Percentiles rank a stretch among this genome's conserved stretches.
Conservation (phyloP, 1,140 invertebrate genomes). For the Venustaconcha ellipsiformis region DNA sequence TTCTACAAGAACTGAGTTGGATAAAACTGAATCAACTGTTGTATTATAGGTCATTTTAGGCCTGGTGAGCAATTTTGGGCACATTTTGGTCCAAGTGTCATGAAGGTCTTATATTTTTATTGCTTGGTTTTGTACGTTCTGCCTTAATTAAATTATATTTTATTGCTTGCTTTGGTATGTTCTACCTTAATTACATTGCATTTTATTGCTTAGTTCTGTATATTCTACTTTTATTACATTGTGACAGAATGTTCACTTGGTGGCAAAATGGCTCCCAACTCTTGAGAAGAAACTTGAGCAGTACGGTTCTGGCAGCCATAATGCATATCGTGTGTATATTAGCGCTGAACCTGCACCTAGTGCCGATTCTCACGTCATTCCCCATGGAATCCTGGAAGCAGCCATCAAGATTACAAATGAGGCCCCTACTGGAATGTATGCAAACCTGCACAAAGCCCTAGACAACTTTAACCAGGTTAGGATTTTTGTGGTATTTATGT, state of each 20-base stretch:
- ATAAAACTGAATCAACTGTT: too few species aligned
- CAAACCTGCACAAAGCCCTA: slow-evolving; percentile 94
- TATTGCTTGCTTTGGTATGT: neutral
- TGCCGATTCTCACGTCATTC: slow-evolving; percentile 90
- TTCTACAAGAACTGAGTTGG: too few species aligned
- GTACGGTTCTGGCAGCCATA: slow-evolving; percentile 78
- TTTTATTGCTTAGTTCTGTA: slow-evolving; percentile 78
- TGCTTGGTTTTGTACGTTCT: neutral
- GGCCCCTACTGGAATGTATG: slow-evolving; percentile 95
- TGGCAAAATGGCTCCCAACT: slow-evolving; percentile 91
- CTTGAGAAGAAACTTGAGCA: slow-evolving; percentile 93
- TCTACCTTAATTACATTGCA: slow-evolving; percentile 1
- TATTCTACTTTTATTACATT: slow-evolving; percentile 59
- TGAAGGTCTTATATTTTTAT: too few species aligned
- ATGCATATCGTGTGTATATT: slow-evolving; percentile 89
- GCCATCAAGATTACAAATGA: slow-evolving; percentile 98
- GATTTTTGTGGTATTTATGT: slow-evolving; percentile 4
- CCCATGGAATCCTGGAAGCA: slow-evolving; percentile 92
- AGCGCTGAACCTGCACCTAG: slow-evolving; percentile 92
- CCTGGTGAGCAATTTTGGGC: too few species aligned
- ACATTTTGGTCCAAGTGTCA: too few species aligned
- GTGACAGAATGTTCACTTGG: slow-evolving; percentile 92
- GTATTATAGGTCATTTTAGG: too few species aligned
- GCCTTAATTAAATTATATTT: slow-evolving; percentile 5
- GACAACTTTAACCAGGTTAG: slow-evolving; percentile 87